Evolutionary conservation across 2,113 vertebrate genomes (phyloP).

Genomic region (Anser brachyrhynchus): DNA sequence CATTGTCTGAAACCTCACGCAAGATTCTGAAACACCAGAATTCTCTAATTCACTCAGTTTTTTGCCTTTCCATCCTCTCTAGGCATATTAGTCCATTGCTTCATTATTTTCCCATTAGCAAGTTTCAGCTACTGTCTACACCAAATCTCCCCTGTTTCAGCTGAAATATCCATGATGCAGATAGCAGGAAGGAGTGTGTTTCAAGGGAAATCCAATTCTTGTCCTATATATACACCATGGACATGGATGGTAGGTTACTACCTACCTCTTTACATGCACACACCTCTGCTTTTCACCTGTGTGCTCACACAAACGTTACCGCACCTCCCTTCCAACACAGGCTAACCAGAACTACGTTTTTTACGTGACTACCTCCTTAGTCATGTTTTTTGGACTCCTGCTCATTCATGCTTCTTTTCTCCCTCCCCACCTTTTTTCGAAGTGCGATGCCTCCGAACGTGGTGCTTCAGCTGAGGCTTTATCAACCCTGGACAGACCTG

Average conservation of each 20-base stretch:
- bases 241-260: background rate
- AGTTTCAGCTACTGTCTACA: background rate
- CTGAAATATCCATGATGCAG: background rate
- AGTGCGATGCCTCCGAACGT: background rate
- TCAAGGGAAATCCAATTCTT: background rate
- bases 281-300: background rate
- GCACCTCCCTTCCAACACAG: background rate
- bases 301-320: background rate
- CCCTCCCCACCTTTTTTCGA: background rate
- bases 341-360: background rate
- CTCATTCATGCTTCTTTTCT: background rate
- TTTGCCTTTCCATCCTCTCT: background rate
- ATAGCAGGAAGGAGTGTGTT: background rate
- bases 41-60: background rate
- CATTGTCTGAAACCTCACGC: accelerated
- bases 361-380: background rate
- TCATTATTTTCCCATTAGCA: background rate
- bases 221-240: accelerated
- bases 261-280: background rate
- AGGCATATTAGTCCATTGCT: background rate
- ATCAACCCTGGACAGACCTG: background rate
- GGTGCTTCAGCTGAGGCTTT: background rate
- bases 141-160: background rate
- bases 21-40: background rate
- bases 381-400: background rate